phyloP scores from a whole-genome alignment of 2,113 vertebrate genomes.

The Limanda limanda region DNA sequence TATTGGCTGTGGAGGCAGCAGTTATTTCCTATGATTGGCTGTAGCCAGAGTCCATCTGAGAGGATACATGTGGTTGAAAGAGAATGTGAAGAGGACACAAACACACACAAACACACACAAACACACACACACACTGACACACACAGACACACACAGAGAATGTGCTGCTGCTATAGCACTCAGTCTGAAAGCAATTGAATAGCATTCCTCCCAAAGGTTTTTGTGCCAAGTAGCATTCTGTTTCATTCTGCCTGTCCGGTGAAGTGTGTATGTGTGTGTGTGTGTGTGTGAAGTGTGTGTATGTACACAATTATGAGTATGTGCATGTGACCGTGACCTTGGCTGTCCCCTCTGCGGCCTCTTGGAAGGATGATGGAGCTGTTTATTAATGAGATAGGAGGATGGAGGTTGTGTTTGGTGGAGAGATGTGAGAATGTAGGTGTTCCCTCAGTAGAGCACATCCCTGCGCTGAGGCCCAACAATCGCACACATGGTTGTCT shows the following conservation, averaged over 20 bases:
- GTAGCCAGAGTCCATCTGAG: conserved; percentile 30
- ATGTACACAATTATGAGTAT: background rate
- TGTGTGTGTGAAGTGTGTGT: background rate
- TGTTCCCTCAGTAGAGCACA: background rate
- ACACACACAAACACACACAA: background rate
- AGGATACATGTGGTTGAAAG: conserved; percentile 15
- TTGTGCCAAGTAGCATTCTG: conserved; percentile 43
- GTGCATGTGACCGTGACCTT: conserved; percentile 21
- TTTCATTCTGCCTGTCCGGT: conserved; percentile 21
- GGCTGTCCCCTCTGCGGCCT: conserved; percentile 21
- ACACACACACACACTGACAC: conserved; percentile 12
- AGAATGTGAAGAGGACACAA: conserved; percentile 19
- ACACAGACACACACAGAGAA: conserved; percentile 22
- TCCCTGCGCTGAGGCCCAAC: no score
- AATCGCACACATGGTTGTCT: no score
- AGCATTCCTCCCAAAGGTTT: conserved; percentile 54
- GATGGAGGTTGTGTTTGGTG: background rate
- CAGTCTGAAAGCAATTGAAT: conserved; percentile 53
- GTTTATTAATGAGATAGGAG: conserved; percentile 24
- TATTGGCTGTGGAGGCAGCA: conserved; percentile 24
- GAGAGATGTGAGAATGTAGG: background rate
- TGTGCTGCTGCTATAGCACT: conserved; percentile 48
- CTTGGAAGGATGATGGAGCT: conserved; percentile 35
- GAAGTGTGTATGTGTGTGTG: conserved; percentile 3
- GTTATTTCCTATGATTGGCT: conserved; percentile 42